Evolutionary conservation across 2,113 vertebrate species (phyloP), one percentile per base, ranked within the genome.

Genomic region (Alligator mississippiensis): DNA sequence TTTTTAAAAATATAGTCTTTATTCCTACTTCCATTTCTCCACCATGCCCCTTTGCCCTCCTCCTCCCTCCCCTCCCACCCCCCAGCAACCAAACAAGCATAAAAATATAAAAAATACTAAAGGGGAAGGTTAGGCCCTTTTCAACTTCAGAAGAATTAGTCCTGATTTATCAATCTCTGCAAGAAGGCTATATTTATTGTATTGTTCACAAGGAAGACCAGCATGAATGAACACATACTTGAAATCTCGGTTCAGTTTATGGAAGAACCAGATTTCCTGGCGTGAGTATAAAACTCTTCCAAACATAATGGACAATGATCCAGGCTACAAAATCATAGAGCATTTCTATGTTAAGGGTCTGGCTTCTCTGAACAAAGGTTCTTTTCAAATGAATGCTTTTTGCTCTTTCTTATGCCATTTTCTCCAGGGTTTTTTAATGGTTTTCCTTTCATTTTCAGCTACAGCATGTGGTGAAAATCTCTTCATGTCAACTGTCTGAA

Each of bases 381-480:
- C 38, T 55, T 24, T 0, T 27, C 28, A 19, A 90, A 77, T 11
- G 27, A 1, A 2, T n/a, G 47, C 61, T 88, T 5, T 16, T 85
- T 17, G 21, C 18, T 66, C 82, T 72, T 61, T 6, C 47, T 66
- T n/a, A 18, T 3, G 3, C 2, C 3, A 3, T 59, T 82, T 60
- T 22, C 2, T 59, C 21, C 0, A 18, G 16, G 6, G 28, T 78
- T 95, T 85, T 34, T 90, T 62, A 54, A 7, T 30, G 27, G 3
- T 3, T 11, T 74, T 95, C 21, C 89, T 22, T 85, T 21, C 15
- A 60, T 68, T 97, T 96, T 85, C 72, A 98, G 98, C 34, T 82
- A 92, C 79, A 6, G 55, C 0, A 1, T 98, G 98, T 80, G 98
- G 98, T 47, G 98, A 98, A 96, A 98, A 98, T 38, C 60, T 94